Evolutionary conservation across 2,797 vertebrate genomes (phyloP), one percentile per base, ranked within the genome.

Genomic region (Esox masquinongy): DNA sequence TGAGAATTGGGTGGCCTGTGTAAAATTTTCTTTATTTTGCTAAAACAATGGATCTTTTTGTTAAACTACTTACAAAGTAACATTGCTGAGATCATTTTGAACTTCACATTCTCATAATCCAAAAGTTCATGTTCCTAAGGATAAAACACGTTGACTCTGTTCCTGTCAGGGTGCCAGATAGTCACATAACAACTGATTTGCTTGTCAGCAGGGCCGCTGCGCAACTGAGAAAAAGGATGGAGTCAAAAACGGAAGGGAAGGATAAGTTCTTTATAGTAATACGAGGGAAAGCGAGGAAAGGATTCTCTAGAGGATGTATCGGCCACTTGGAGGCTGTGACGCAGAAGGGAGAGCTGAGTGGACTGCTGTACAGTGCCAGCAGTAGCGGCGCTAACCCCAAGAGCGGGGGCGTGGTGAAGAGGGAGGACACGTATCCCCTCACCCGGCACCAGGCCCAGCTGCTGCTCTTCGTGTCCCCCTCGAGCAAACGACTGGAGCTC

Each of bases 381-480:
- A 64, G 78, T 75, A 79, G 64, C 39, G 74, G 77, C 0, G 83
- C 85, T 68, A 79, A 19, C 61, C 81, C 89, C 49, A 93, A 90
- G 83, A 88, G 68, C 15, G 87, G 88, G 2, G 89, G 89, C n/a
- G 5, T 79, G 2, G 86, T 95, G 82, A 87, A 68, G 78, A 83
- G 56, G 67, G 90, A 89, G 72, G 89, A 94, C 80, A 89, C 88
- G 0, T 90, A 92, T 76, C 80, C 88, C 0, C 90, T 96, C 74
- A 90, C 83, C 59, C 88, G 80, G 0, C 93, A 93, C 83, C 94
- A 95, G 85, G 94, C 94, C 36, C 91, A 94, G 82, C 90, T 96
- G 0, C 86, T 96, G 79, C 90, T 95, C 77, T 94, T 90, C 2
- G 80, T 95, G 0, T 78, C 90, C 47, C 72, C 85, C 1, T 26